Conservation (phyloP, 2,113 vertebrate species). For the Corythornis madagascariensis region DNA sequence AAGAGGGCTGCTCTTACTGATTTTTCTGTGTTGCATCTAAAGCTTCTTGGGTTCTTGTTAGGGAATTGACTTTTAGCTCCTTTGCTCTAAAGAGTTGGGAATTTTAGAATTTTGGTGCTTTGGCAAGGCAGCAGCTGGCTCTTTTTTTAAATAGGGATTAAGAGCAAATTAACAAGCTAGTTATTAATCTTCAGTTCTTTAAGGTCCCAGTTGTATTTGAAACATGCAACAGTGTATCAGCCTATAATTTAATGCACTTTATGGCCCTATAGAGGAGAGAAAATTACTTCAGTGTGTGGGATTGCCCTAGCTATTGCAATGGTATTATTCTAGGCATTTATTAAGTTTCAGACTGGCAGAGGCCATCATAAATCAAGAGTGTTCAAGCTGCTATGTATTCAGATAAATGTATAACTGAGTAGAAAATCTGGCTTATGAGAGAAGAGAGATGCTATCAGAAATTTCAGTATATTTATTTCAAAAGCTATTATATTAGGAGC, state of each 20-base stretch:
- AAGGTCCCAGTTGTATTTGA: background rate
- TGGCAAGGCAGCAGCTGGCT: accelerated
- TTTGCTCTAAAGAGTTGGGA: background rate
- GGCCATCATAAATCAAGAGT: background rate
- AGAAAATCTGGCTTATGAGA: background rate
- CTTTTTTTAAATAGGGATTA: background rate
- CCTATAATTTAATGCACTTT: background rate
- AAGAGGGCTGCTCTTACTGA: background rate
- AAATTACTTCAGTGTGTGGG: background rate
- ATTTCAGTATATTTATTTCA: background rate
- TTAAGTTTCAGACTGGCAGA: background rate
- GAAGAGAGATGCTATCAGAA: background rate
- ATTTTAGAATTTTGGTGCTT: background rate
- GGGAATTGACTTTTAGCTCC: background rate
- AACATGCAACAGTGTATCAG: background rate
- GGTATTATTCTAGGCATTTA: slow-evolving; percentile 6
- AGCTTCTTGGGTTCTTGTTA: background rate
- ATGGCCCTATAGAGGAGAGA: background rate
- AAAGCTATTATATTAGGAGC: background rate
- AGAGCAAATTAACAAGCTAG: background rate
- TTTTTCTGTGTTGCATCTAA: background rate
- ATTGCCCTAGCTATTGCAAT: background rate
- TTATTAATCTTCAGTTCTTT: background rate
- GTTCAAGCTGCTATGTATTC: background rate
- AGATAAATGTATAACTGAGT: background rate